These are phyloP conservation scores for Phrynocephalus guinanensis DNA, from an alignment of 2,797 vertebrate genomes.

Conservation along the genomic window DNA sequence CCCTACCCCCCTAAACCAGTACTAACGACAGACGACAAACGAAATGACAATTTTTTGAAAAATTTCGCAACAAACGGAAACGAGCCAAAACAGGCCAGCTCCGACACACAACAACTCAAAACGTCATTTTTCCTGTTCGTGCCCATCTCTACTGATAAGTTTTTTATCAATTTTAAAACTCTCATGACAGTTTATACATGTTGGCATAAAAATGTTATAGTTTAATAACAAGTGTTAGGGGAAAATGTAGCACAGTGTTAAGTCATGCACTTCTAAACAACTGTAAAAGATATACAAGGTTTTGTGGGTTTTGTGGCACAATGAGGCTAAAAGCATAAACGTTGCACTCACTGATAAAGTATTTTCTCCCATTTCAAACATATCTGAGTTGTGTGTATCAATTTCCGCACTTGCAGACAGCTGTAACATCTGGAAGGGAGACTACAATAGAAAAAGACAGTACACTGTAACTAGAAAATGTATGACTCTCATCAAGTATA, in stretches of 20 bases:
- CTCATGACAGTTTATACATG: not conserved
- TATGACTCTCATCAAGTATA: not conserved
- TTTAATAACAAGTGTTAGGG: not conserved
- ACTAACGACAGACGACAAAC: no score
- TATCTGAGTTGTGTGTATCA: conserved; percentile 81
- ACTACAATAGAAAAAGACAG: conserved; percentile 76
- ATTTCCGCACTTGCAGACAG: conserved; percentile 81
- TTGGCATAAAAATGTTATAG: not conserved
- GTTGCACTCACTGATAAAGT: conserved; percentile 79
- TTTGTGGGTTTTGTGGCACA: conserved; percentile 10
- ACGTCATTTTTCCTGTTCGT: no score
- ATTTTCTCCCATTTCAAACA: conserved; percentile 83
- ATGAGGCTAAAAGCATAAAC: conserved; percentile 38
- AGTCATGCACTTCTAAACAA: not conserved
- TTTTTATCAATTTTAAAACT: conserved; percentile 1
- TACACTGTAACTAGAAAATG: conserved; percentile 44
- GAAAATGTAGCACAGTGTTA: not conserved
- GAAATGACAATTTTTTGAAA: no score
- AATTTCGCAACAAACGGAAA: no score
- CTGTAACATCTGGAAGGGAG: conserved; percentile 83
- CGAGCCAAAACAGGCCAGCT: no score
- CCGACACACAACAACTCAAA: no score
- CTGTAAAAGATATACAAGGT: conserved; percentile 23
- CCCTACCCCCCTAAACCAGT: no score
- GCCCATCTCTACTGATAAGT: not conserved